Base-by-base conservation (phyloP, 2,888 invertebrate species). In the Sphaerophoria rueppellii region DNA sequence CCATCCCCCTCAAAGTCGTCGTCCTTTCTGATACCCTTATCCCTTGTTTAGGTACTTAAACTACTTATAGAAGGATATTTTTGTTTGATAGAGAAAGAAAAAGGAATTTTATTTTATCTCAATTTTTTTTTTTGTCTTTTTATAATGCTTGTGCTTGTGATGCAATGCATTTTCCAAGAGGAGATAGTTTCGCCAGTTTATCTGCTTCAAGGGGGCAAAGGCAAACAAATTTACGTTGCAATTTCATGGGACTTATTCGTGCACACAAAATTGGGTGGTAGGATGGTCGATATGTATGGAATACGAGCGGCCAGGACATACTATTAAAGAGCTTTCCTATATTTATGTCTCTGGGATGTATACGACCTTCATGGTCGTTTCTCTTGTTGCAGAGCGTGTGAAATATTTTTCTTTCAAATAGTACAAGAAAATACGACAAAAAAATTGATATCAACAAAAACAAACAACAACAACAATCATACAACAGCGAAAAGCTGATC, bases 151-250 rank as follows among this genome's bases (percentile, higher is more conserved):
- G 35, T 2, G 1, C 1, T 34, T 50, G 52, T 16, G 9, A 54
- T 81, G 55, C 55, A 14, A 70, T 79, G 46, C 58, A 63, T 63
- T 76, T 69, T 63, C 57, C 58, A 34, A 40, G 6, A 9, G 14
- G 46, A 78, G 55, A 65, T 74, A 73, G 82, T 70, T 80, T 75
- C 60, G 70, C 48, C 60, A 75, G 79, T 80, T 80, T 83, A 80
- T 80, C 75, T 80, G 71, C 55, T 67, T 35, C 75, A 57, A 43
- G 54, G 32, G 37, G 60, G 54, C 40, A 80, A 75, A 43, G 73
- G 73, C 76, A 85, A 81, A 81, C 85, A 85, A 81, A 85, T 81
- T 81, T 76, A 69, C 82, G 65, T 79, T 80, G 80, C 83, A 83
- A 75, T 55, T 76, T 75, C 72, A 75, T 72, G 72, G 48, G 69